Conservation (phyloP, 2,113 vertebrate species). For the Oplegnathus fasciatus region DNA sequence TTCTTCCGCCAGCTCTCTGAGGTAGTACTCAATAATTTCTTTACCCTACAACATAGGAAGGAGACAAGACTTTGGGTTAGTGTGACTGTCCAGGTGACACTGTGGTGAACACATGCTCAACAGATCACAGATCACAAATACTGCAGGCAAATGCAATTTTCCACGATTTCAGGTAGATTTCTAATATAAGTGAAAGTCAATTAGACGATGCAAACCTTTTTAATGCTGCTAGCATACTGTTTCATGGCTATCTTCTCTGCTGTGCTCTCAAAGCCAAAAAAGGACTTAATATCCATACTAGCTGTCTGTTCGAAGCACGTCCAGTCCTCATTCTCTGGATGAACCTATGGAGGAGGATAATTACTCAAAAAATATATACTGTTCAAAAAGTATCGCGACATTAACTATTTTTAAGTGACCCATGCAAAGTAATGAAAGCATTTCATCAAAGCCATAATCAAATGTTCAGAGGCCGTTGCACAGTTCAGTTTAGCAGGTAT, state of each 20-base stretch:
- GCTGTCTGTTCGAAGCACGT: conserved; percentile 98
- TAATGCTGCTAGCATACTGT: conserved; percentile 95
- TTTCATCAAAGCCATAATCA: neutral
- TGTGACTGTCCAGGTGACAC: neutral
- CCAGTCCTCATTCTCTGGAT: conserved; percentile 97
- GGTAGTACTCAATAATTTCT: conserved; percentile 96
- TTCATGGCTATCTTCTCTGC: conserved; percentile 98
- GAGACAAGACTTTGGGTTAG: neutral
- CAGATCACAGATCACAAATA: neutral
- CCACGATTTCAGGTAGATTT: neutral
- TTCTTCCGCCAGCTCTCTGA: conserved; percentile 92
- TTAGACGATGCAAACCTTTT: conserved; percentile 87
- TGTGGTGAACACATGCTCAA: neutral
- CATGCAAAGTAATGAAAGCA: neutral
- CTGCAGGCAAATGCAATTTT: neutral
- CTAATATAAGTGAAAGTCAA: neutral
- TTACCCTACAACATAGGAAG: conserved; percentile 88
- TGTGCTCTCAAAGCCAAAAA: conserved; percentile 97
- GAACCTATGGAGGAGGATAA: conserved; percentile 86
- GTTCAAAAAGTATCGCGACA: neutral
- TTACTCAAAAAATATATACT: neutral
- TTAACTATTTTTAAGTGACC: neutral
- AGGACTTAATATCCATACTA: conserved; percentile 97
- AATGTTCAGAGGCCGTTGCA: neutral
- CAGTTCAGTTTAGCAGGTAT: too few species aligned